Evolutionary conservation across 2,888 invertebrate genomes (phyloP).

Genomic region (Xestia rhomboidea): DNA sequence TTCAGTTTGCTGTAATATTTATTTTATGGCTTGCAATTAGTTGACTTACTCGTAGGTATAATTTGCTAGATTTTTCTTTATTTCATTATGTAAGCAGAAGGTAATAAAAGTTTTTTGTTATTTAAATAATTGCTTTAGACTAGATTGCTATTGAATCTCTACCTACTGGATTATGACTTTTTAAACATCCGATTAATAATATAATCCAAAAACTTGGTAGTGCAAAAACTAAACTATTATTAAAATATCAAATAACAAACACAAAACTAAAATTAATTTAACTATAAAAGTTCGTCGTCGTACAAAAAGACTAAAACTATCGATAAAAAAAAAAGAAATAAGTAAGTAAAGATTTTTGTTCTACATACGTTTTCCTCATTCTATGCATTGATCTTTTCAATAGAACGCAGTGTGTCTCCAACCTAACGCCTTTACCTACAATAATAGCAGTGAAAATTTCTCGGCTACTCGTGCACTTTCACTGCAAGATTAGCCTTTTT

Average conservation of each 20-base stretch:
- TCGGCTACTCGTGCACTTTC: conserved; percentile 76
- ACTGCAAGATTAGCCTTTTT: conserved; percentile 73
- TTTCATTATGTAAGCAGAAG: not conserved
- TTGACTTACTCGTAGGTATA: not conserved
- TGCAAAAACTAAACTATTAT: not conserved
- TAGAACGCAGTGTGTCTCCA: conserved; percentile 51
- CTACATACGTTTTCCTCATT: not conserved
- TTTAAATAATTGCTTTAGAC: conserved; percentile 6
- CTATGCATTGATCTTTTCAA: not conserved
- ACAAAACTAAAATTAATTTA: not conserved
- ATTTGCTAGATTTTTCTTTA: not conserved
- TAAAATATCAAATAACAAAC: not conserved
- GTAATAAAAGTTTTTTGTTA: conserved; percentile 1
- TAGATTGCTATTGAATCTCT: not conserved
- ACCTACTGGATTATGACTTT: not conserved
- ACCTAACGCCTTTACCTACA: conserved; percentile 61
- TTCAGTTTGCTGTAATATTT: conserved; percentile 20
- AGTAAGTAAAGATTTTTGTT: not conserved
- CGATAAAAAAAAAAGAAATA: not conserved
- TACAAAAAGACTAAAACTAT: not conserved
- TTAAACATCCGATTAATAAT: not conserved
- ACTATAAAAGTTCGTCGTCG: too few relatives aligned
- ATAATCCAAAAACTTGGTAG: not conserved
- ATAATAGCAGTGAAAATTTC: conserved; percentile 73
- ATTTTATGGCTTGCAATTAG: conserved; percentile 13